phyloP scores from a whole-genome alignment of 2,113 vertebrate species.

The Phyllostomus discolor region DNA sequence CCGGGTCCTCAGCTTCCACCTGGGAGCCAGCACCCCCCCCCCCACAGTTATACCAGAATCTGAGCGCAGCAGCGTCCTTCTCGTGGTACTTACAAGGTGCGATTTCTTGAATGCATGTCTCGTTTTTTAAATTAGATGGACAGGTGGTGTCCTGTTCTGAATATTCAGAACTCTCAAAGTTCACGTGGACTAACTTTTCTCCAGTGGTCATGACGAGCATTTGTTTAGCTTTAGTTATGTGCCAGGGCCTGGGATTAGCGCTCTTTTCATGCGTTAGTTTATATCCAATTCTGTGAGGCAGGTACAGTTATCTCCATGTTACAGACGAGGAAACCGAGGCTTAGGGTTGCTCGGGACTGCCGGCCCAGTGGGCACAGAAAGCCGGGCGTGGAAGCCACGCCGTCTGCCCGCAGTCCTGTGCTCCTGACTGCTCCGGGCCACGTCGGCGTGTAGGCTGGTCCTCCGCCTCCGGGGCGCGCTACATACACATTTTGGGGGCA shows the following conservation, averaged over 20 bases:
- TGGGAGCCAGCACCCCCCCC: neutral
- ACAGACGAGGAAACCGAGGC: neutral
- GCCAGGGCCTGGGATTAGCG: neutral
- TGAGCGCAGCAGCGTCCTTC: neutral
- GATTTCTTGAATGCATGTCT: neutral
- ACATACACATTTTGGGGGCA: neutral
- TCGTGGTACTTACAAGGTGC: neutral
- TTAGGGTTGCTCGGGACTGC: neutral
- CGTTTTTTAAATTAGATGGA: neutral
- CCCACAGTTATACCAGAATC: neutral
- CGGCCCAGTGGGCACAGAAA: neutral
- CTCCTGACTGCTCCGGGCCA: neutral
- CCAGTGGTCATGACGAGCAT: neutral
- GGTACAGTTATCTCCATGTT: neutral
- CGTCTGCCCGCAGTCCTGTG: neutral
- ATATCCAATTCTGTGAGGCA: neutral
- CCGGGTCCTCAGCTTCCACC: neutral
- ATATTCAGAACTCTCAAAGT: neutral
- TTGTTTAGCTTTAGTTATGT: neutral
- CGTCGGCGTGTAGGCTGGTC: neutral
- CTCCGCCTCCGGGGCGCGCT: neutral
- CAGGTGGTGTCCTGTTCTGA: neutral
- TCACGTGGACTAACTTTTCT: neutral
- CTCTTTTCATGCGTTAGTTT: neutral
- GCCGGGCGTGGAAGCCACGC: neutral